Conservation (phyloP, 2,888 invertebrate genomes). For the Lithodes maja region DNA sequence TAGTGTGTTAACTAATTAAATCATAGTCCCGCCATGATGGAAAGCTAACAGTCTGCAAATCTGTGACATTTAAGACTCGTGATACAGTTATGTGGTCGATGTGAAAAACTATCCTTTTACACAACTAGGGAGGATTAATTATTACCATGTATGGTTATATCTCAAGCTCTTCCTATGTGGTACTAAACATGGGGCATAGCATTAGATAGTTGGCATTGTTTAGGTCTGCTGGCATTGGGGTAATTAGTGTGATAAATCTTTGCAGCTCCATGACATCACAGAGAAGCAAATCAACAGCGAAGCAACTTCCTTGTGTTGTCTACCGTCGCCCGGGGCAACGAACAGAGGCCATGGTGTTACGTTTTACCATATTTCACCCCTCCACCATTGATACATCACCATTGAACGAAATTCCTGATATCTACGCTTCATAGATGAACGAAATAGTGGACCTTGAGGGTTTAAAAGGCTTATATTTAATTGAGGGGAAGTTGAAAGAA, state of each 20-base stretch:
- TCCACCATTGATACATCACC: too few relatives aligned
- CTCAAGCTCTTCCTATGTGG: too few relatives aligned
- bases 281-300: background rate
- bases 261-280: background rate
- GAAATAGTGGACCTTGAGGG: background rate
- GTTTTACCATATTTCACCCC: background rate
- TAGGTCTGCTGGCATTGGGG: too few relatives aligned
- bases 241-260: background rate
- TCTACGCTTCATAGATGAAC: too few relatives aligned
- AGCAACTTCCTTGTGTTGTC: slow-evolving; percentile 2
- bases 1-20: too few relatives aligned
- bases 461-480: background rate
- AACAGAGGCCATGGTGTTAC: slow-evolving; percentile 5
- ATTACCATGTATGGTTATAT: too few relatives aligned
- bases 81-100: background rate
- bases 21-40: too few relatives aligned
- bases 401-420: too few relatives aligned
- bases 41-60: background rate
- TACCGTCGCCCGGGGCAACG: slow-evolving; percentile 15
- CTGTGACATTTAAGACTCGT: background rate
- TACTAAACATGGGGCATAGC: too few relatives aligned
- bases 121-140: background rate
- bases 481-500: background rate
- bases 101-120: slow-evolving; percentile 14
- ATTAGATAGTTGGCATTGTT: too few relatives aligned